phyloP scores from a whole-genome alignment of 2,113 vertebrate genomes.

The Pachycephala philippinensis region DNA sequence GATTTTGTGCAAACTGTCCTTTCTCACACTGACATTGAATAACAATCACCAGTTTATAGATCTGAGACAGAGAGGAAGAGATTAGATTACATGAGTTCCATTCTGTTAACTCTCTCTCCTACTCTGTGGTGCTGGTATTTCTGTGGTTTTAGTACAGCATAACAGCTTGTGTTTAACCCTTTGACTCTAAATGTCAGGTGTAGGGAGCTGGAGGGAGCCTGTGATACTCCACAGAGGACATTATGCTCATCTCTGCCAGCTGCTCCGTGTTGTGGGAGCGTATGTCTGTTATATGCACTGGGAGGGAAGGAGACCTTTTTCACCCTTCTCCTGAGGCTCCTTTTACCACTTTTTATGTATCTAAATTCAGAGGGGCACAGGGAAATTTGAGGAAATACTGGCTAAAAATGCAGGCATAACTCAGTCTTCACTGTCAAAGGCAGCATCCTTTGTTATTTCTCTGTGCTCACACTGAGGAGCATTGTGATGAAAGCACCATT shows the following conservation, averaged over 20 bases:
- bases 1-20: not conserved
- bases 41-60: not conserved
- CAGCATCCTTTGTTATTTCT: fast-evolving
- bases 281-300: not conserved
- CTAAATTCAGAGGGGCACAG: not conserved
- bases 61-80: not conserved
- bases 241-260: not conserved
- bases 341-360: not conserved
- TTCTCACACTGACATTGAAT: not conserved
- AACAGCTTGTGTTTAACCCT: not conserved
- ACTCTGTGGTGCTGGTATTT: not conserved
- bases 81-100: not conserved
- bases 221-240: not conserved
- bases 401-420: not conserved
- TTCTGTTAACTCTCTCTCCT: not conserved
- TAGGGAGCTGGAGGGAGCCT: not conserved
- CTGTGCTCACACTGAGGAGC: not conserved
- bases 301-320: not conserved
- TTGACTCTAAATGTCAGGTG: not conserved
- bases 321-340: not conserved
- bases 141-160: not conserved
- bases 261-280: not conserved
- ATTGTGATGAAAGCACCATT: not conserved
- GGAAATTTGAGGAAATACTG: not conserved
- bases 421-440: not conserved